Conservation (phyloP, 2,113 vertebrate genomes). For the Himantopus leucocephalus region DNA sequence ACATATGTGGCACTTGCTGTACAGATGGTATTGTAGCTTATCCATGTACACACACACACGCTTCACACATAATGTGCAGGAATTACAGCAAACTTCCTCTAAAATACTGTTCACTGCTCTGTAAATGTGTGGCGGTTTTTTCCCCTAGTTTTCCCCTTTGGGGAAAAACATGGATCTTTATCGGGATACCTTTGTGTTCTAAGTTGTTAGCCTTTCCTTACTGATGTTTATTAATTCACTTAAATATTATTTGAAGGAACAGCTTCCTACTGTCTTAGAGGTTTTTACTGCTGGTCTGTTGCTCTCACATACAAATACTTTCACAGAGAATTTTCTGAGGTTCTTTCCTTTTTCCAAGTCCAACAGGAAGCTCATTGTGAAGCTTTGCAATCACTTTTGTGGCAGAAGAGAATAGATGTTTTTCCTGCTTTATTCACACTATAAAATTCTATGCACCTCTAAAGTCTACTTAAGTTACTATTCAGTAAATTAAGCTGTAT, state of each 20-base stretch:
- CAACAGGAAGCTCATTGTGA: conserved; percentile 61
- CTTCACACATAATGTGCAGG: conserved; percentile 19
- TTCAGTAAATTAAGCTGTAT: conserved; percentile 66
- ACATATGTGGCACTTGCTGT: conserved; percentile 51
- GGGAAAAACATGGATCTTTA: not conserved
- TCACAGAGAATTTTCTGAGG: conserved; percentile 47
- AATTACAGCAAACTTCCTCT: conserved; percentile 44
- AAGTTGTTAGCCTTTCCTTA: not conserved
- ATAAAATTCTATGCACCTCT: not conserved
- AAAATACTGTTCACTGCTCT: not conserved
- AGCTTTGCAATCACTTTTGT: conserved; percentile 56
- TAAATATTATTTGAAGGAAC: conserved; percentile 34
- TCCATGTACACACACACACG: conserved; percentile 1
- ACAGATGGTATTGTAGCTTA: conserved; percentile 57
- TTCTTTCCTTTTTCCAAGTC: conserved; percentile 44
- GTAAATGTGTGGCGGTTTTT: not conserved
- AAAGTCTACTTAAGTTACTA: conserved; percentile 34
- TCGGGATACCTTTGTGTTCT: not conserved
- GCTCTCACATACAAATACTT: conserved; percentile 38
- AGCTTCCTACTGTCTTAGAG: conserved; percentile 27
- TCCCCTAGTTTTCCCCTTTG: not conserved
- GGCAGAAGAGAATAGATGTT: conserved; percentile 48
- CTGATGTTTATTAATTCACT: not conserved
- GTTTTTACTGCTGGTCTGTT: not conserved
- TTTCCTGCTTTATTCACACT: conserved; percentile 47